phyloP scores from a whole-genome alignment of 1,140 invertebrate species.

The Nylanderia fulva region DNA sequence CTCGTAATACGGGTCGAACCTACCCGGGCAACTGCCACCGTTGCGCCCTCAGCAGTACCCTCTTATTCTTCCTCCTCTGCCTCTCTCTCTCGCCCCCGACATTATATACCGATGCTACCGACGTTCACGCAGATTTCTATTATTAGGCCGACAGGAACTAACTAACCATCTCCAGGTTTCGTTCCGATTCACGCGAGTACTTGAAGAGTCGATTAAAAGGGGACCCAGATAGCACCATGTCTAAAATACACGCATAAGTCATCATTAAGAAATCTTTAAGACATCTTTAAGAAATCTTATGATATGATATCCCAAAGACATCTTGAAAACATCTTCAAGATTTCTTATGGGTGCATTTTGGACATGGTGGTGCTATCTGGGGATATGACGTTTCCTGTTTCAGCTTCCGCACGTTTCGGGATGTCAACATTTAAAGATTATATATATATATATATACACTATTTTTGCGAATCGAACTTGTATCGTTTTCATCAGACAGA shows the following conservation, averaged over 20 bases:
- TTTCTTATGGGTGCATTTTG: no score
- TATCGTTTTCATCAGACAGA: background rate
- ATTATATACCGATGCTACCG: conserved; percentile 63
- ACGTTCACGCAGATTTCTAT: conserved; percentile 63
- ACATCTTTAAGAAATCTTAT: no score
- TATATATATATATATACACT: no score
- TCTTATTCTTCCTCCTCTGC: background rate
- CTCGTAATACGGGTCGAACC: conserved; percentile 81
- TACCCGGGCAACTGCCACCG: conserved; percentile 81
- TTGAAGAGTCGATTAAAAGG: background rate
- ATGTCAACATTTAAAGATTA: no score
- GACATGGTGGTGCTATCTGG: no score
- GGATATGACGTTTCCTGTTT: no score
- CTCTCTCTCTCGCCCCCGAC: no score
- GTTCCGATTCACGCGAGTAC: conserved; percentile 13
- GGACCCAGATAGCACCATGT: no score
- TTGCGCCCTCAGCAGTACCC: conserved; percentile 65
- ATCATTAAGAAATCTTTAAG: no score
- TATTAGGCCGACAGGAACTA: conserved; percentile 71
- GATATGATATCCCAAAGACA: no score
- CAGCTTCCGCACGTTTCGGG: background rate
- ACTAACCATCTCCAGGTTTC: conserved; percentile 54
- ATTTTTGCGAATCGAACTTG: background rate
- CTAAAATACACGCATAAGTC: no score
- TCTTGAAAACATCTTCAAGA: no score